Conservation (phyloP, 2,113 vertebrate genomes). For the Brachyhypopomus gauderio region DNA sequence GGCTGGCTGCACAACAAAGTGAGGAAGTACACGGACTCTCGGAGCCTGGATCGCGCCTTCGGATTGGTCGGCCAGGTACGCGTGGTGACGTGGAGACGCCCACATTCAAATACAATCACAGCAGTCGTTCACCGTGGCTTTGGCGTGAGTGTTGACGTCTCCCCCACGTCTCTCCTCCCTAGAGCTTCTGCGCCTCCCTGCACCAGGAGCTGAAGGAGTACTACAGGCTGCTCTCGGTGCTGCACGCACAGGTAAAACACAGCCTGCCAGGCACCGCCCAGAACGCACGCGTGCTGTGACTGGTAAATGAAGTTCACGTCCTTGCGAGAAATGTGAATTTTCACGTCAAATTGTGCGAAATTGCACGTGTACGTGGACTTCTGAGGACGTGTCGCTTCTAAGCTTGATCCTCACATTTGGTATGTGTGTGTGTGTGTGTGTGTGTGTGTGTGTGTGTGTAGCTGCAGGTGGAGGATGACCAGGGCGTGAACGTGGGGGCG, state of each 20-base stretch:
- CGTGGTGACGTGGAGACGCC: too few species aligned
- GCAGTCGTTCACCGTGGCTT: neutral
- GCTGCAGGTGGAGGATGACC: conserved; percentile 97
- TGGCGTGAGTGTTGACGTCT: neutral
- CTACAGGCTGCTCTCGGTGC: conserved; percentile 91
- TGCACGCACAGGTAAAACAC: conserved; percentile 90
- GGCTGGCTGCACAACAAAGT: conserved; percentile 99
- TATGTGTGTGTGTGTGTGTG: too few species aligned
- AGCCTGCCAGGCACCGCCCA: neutral
- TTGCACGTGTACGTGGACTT: too few species aligned
- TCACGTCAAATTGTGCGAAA: too few species aligned
- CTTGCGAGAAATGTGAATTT: too few species aligned
- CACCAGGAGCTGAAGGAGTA: conserved; percentile 98
- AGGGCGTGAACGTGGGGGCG: conserved; percentile 83
- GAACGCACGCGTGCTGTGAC: too few species aligned
- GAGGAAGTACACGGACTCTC: conserved; percentile 91
- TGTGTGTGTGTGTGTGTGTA: conserved; percentile 59
- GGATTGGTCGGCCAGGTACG: conserved; percentile 96
- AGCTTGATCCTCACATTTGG: neutral
- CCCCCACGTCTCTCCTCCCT: conserved; percentile 1
- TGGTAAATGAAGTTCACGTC: too few species aligned
- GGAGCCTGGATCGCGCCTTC: conserved; percentile 92
- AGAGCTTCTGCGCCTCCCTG: conserved; percentile 97
- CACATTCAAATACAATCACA: too few species aligned
- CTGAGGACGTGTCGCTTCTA: neutral